Base-by-base conservation (phyloP, 2,888 invertebrate species). In the Hermaeophaga mercurialis region DNA sequence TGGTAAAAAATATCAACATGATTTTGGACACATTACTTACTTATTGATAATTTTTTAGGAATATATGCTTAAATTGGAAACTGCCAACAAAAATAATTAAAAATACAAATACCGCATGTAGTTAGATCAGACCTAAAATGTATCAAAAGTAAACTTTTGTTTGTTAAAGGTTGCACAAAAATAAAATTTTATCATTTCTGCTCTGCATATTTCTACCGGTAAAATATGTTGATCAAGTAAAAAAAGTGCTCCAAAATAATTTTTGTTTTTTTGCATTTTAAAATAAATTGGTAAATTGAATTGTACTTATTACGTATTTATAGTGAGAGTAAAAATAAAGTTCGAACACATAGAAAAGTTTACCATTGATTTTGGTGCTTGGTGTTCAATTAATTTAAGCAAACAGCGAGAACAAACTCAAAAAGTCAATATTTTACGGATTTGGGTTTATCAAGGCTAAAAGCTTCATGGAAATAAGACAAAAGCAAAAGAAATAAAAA, bases 1-100 rank as follows among this genome's bases (percentile, higher is more conserved):
- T 7, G 19, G 14, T 31, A 38, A 38, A 47, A 15, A 36, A 36
- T 47, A 19, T 36, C 12, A 22, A 33, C 46, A 38, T 3, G 38
- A 15, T 26, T 47, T 24, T 38, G 14, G 17, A 24, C 14, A 28
- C 17, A 6, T 48, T 49, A 57, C 57, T 58, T 58, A 58, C 54
- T 34, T 22, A 15, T 14, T 19, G 9, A 5, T 24, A 24, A 19
- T 12, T 34, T 47, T 36, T 12, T 15, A 9, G 44, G 24, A 47
- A 36, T 47, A 12, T 45, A 43, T 43, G 46, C 55, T 50, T 59
- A 53, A 43, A 54, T 39, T 33, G 36, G 59, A 52, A 53, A 48
- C 58, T 58, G 58, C 47, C 58, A 58, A 58, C 55, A 58, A 55
- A 58, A 54, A 57, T 52, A 55, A 33, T 9, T 8, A 11, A 46